phyloP scores from a whole-genome alignment of 2,888 invertebrate species.

The Heliconius hortense region DNA sequence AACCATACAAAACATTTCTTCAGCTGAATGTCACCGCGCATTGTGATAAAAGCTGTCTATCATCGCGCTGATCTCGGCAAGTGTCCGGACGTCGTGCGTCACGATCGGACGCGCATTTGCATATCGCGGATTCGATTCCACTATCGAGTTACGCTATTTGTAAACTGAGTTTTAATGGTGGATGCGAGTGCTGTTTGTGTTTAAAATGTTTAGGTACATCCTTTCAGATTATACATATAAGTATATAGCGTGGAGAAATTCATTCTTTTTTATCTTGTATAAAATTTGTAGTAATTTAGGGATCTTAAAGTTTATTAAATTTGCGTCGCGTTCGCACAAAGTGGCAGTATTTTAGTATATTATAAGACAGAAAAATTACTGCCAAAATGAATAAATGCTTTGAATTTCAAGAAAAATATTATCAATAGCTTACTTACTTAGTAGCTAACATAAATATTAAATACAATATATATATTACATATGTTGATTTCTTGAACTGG shows the following conservation, averaged over 20 bases:
- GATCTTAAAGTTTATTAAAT: neutral
- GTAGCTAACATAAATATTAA: neutral
- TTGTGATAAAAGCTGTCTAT: conserved; percentile 46
- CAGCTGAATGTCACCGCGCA: conserved; percentile 40
- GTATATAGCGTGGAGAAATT: neutral
- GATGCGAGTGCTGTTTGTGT: neutral
- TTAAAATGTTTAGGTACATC: neutral
- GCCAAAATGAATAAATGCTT: too few relatives aligned
- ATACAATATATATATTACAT: neutral
- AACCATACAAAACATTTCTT: conserved; percentile 32
- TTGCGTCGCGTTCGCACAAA: too few relatives aligned
- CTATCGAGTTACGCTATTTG: conserved; percentile 53
- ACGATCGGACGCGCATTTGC: conserved; percentile 78
- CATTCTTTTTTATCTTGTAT: neutral
- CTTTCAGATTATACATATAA: neutral
- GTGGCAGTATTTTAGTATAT: too few relatives aligned
- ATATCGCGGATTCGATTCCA: conserved; percentile 76
- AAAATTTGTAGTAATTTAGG: neutral
- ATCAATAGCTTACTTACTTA: neutral
- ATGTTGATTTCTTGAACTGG: neutral
- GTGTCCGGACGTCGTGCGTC: conserved; percentile 78
- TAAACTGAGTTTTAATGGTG: conserved; percentile 44
- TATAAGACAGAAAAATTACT: too few relatives aligned
- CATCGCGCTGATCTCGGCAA: conserved; percentile 52
- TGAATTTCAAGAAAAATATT: neutral